Conservation (phyloP, 2,797 vertebrate species). For the Sebastes umbrosus region DNA sequence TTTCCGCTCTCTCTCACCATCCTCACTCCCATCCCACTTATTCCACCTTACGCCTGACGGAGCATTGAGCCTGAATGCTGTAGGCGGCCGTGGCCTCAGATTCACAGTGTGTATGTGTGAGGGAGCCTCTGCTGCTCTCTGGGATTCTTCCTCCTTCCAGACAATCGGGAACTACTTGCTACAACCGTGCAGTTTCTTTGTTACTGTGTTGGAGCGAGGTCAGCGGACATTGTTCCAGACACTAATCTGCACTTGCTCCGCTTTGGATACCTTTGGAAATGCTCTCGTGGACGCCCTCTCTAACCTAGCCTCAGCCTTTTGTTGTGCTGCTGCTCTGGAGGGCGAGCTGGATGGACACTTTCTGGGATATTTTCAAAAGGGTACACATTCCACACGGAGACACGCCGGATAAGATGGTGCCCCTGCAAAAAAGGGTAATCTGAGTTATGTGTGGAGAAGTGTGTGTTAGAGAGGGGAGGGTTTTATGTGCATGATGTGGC, state of each 20-base stretch:
- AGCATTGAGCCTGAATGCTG: conserved; percentile 72
- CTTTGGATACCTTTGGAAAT: conserved; percentile 40
- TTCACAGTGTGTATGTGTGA: conserved; percentile 33
- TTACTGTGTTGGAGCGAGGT: conserved; percentile 38
- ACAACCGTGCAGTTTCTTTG: conserved; percentile 28
- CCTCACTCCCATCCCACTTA: conserved; percentile 73
- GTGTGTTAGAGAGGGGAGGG: conserved; percentile 6
- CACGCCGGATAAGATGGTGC: conserved; percentile 74
- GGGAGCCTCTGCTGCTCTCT: conserved; percentile 29
- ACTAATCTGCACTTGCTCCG: conserved; percentile 11
- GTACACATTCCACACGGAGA: conserved; percentile 29
- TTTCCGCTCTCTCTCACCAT: conserved; percentile 46
- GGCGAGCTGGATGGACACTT: conserved; percentile 48
- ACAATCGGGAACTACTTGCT: conserved; percentile 42
- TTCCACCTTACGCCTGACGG: conserved; percentile 80
- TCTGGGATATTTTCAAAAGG: conserved; percentile 44
- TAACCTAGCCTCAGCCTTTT: conserved; percentile 31
- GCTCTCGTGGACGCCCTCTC: conserved; percentile 23
- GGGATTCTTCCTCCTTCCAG: conserved; percentile 37
- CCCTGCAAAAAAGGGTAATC: conserved; percentile 81
- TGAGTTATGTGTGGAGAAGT: conserved; percentile 46
- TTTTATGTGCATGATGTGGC: conserved; percentile 47
- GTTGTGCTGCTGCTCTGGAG: not conserved
- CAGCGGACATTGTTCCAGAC: conserved; percentile 25
- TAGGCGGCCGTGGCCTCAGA: conserved; percentile 64